Evolutionary conservation across 1,140 invertebrate genomes (phyloP), one percentile per base, ranked within the genome.

Genomic region (Lordiphosa clarofinis): DNA sequence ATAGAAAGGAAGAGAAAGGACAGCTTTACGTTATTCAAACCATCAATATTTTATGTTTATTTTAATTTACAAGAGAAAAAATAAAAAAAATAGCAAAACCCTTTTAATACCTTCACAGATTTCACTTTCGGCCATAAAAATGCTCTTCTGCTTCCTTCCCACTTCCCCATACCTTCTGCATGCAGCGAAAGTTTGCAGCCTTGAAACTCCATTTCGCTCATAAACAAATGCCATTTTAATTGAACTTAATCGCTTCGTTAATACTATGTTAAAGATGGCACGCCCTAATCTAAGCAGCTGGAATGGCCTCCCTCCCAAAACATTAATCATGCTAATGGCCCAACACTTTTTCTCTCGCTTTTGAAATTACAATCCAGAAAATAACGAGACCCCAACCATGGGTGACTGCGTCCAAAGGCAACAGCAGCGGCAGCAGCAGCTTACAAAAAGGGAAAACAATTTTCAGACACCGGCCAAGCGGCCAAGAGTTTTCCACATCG

Each of bases 271-370:
- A 69, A 47, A 61, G 65, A 70, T 69, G 65, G 66, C 65, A 69
- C 65, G 57, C 65, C 65, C 50, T 52, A 36, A 60, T 35, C 43
- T 56, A 11, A 46, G 40, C 36, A 24, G 37, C 40, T 46, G 48
- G 52, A 68, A 36, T 47, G 8, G 31, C 59, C 44, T 24, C 42
- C 64, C 35, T 44, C 44, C 65, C 5, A 59, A 71, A 68, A 75
- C 75, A 81, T 82, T 72, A 81, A 82, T 82, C 76, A 72, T 76
- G 68, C 76, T 82, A 81, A 81, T 81, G 76, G 76, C 61, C 67
- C 66, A 72, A 76, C 72, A 76, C 67, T 75, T 67, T 66, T 81
- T 79, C 56, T 71, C 56, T 66, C 55, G 48, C 67, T 57, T 78
- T 49, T 36, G 33, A 67, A 78, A 73, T 78, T 72, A 75, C 72